A percentile compares a stretch with the other conserved stretches of the same genome.
phyloP scores from a whole-genome alignment of 2,797 vertebrate genomes.

The Capromys pilorides region DNA sequence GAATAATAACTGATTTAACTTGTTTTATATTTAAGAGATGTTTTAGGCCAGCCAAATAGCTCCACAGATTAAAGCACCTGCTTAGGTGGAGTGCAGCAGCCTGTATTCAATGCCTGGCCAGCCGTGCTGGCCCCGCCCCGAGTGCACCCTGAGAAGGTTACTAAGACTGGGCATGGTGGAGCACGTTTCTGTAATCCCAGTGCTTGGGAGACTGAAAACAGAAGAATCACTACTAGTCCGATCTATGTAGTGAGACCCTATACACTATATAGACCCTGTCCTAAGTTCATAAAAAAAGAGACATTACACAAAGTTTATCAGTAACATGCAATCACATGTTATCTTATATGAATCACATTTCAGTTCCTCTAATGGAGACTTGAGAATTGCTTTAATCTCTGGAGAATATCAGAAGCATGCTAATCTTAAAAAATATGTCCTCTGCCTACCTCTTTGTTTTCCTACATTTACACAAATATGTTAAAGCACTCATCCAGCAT shows the following conservation, averaged over 20 bases:
- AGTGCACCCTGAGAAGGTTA: too few relatives aligned
- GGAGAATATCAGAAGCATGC: not conserved
- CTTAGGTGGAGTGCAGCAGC: too few relatives aligned
- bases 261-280: too few relatives aligned
- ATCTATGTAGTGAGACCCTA: too few relatives aligned
- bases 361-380: not conserved
- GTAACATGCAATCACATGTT: not conserved
- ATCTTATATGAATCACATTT: constrained; percentile 20
- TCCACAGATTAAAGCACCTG: too few relatives aligned
- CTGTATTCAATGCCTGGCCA: too few relatives aligned
- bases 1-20: not conserved
- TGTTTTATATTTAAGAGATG: constrained; percentile 31
- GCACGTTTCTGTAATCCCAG: too few relatives aligned
- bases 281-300: not conserved
- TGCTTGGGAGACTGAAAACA: too few relatives aligned
- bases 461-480: constrained; percentile 18
- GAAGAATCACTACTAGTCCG: too few relatives aligned
- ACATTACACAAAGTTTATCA: not conserved
- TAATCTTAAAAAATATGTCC: not conserved
- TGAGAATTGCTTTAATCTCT: not conserved
- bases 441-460: not conserved
- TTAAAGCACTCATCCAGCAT: not conserved
- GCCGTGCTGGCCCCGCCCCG: too few relatives aligned
- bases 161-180: too few relatives aligned
- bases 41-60: too few relatives aligned